A percentile compares a stretch with the other conserved stretches of the same genome.
Conservation (phyloP, 2,797 vertebrate species). For the Periparus ater region DNA sequence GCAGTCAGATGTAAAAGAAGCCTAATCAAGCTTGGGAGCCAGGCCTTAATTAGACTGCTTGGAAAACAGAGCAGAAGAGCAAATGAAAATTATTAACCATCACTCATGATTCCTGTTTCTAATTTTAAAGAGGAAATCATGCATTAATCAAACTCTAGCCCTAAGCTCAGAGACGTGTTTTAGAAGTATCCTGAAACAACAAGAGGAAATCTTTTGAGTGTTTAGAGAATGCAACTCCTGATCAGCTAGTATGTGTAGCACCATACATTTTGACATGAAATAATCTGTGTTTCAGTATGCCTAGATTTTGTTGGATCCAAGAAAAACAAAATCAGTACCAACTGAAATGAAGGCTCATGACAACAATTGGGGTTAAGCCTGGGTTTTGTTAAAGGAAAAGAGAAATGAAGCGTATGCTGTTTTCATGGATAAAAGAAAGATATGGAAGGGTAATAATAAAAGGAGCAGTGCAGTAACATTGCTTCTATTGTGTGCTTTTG, state of each 20-base stretch:
- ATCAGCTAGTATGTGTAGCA: constrained; percentile 47
- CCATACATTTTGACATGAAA: constrained; percentile 50
- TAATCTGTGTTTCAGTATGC: constrained; percentile 19
- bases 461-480: background rate
- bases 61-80: constrained; percentile 78
- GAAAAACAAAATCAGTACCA: constrained; percentile 42
- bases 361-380: constrained; percentile 23
- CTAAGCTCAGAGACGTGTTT: constrained; percentile 68
- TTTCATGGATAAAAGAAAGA: constrained; percentile 25
- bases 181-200: constrained; percentile 73
- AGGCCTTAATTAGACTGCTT: constrained; percentile 78
- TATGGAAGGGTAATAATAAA: background rate
- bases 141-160: constrained; percentile 77
- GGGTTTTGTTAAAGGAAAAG: constrained; percentile 51
- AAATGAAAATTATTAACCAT: constrained; percentile 82
- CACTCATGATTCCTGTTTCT: constrained; percentile 79
- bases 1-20: constrained; percentile 79
- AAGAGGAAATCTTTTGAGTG: constrained; percentile 70
- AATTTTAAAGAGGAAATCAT: constrained; percentile 83
- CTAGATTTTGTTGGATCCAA: constrained; percentile 48
- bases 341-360: constrained; percentile 40
- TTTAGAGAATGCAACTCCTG: constrained; percentile 66
- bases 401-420: background rate
- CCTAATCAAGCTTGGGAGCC: constrained; percentile 78
- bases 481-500: background rate